Conservation (phyloP, 2,113 vertebrate genomes). For the Entelurus aequoreus region DNA sequence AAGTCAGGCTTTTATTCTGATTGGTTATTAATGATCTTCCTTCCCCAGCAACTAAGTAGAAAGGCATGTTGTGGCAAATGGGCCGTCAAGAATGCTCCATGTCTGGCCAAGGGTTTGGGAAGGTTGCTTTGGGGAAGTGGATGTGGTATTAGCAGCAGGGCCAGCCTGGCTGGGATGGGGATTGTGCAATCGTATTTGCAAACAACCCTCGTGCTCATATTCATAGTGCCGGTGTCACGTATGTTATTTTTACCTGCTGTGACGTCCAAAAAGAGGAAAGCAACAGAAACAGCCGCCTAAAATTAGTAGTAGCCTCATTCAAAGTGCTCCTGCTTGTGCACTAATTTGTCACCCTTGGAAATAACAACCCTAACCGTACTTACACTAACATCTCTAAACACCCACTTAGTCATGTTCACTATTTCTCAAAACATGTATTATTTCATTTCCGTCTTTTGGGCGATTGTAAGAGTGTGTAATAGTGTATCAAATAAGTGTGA, state of each 20-base stretch:
- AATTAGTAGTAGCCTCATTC: constrained; percentile 68
- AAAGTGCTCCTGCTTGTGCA: constrained; percentile 38
- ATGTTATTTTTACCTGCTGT: constrained; percentile 72
- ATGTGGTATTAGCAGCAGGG: constrained; percentile 56
- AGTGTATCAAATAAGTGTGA: constrained; percentile 15
- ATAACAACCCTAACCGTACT: constrained; percentile 41
- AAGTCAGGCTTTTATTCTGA: constrained; percentile 66
- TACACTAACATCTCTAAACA: constrained; percentile 14
- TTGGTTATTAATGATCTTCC: constrained; percentile 72
- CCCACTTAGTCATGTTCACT: constrained; percentile 2
- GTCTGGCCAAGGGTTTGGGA: constrained; percentile 53
- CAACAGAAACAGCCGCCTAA: constrained; percentile 77
- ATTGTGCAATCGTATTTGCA: constrained; percentile 79
- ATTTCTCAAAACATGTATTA: not conserved
- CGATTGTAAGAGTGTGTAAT: constrained; percentile 22
- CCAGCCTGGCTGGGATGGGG: constrained; percentile 48
- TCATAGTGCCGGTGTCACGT: constrained; percentile 57
- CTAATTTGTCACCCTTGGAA: constrained; percentile 40
- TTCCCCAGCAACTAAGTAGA: constrained; percentile 67
- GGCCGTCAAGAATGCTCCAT: constrained; percentile 56
- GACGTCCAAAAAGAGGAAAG: constrained; percentile 66
- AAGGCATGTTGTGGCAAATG: constrained; percentile 63
- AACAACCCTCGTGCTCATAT: constrained; percentile 73
- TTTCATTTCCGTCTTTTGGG: constrained; percentile 16
- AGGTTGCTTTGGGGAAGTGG: constrained; percentile 48